A percentile compares a stretch with the other conserved stretches of the same genome.
phyloP scores from a whole-genome alignment of 2,888 invertebrate genomes.

The Leucoma salicis region DNA sequence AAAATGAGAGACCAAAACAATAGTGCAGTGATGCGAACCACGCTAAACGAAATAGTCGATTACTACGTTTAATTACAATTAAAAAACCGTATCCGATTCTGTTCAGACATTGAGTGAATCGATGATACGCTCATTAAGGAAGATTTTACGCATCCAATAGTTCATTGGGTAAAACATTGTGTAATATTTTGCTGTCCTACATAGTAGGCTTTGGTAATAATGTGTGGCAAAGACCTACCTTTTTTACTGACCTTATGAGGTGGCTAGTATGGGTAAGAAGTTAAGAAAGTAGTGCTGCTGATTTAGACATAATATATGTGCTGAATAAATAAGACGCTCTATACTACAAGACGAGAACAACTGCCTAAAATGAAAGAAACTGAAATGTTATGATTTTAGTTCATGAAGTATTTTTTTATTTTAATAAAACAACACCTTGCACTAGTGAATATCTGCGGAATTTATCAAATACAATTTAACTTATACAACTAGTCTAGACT shows the following conservation, averaged over 20 bases:
- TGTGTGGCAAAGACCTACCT: constrained; percentile 3
- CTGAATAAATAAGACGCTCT: too few species aligned
- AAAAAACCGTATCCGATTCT: constrained; percentile 46
- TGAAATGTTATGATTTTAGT: too few species aligned
- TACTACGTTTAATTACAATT: constrained; percentile 39
- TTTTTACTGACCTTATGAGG: neutral
- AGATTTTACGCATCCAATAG: constrained; percentile 29
- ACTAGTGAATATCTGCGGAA: too few species aligned
- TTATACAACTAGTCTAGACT: too few species aligned
- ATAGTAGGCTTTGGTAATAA: constrained; percentile 25
- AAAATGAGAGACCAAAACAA: constrained; percentile 9
- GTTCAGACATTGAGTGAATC: constrained; percentile 45
- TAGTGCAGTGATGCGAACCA: constrained; percentile 22
- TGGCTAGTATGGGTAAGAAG: too few species aligned
- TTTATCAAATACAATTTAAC: too few species aligned
- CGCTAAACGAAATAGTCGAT: constrained; percentile 31
- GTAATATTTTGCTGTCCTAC: constrained; percentile 34
- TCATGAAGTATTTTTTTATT: too few species aligned
- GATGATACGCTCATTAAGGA: constrained; percentile 43
- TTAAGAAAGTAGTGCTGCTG: too few species aligned
- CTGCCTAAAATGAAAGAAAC: too few species aligned
- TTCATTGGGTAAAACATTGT: constrained; percentile 31
- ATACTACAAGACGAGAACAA: too few species aligned
- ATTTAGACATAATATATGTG: too few species aligned
- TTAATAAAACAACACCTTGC: too few species aligned